These are phyloP conservation scores for Galbula dea DNA, from an alignment of 2,113 vertebrate genomes.

Conservation along the genomic window DNA sequence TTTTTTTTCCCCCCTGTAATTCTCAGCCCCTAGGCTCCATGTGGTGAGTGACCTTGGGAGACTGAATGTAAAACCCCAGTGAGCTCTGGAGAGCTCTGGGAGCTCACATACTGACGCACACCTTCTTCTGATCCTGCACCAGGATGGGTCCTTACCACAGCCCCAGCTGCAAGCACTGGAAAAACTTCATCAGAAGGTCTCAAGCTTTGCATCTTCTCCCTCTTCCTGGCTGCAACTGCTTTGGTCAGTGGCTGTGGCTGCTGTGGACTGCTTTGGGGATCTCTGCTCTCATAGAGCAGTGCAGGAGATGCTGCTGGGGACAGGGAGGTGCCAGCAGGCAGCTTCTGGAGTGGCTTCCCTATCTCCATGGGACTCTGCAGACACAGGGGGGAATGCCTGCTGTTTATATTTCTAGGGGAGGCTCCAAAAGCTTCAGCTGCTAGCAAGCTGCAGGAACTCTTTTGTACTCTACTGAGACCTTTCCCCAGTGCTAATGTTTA, in stretches of 20 bases:
- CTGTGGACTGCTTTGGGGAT: not conserved
- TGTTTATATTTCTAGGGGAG: not conserved
- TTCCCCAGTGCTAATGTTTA: not conserved
- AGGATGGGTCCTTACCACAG: not conserved
- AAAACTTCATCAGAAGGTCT: not conserved
- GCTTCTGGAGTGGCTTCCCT: not conserved
- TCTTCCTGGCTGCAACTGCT: not conserved
- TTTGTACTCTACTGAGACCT: not conserved
- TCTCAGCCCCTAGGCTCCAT: not conserved
- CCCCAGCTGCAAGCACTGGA: not conserved
- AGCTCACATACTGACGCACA: not conserved
- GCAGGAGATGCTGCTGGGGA: not conserved
- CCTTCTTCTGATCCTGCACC: not conserved
- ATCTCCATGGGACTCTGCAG: not conserved
- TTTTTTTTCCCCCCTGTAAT: not conserved
- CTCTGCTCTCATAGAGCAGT: not conserved
- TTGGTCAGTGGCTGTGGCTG: not conserved
- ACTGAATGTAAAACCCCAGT: constrained; percentile 24
- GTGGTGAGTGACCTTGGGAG: not conserved
- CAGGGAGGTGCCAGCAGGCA: not conserved
- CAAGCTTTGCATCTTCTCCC: not conserved
- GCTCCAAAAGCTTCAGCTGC: not conserved
- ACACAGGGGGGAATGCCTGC: not conserved
- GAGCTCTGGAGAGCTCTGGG: not conserved
- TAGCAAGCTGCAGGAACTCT: not conserved